Conservation (phyloP, 64 coral and sea anemone genomes). For the Dendronephthya gigantea region DNA sequence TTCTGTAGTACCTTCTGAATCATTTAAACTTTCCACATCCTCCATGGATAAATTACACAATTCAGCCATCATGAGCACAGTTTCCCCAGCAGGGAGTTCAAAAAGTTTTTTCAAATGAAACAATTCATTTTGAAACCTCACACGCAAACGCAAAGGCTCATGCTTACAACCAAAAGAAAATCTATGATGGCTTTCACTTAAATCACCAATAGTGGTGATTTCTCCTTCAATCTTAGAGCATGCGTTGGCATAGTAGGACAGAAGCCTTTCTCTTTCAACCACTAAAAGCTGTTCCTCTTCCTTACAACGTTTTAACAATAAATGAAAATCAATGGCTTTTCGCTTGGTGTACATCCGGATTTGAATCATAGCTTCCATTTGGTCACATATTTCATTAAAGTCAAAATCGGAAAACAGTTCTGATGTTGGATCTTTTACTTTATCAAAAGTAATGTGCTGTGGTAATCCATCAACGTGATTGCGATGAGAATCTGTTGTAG, state of each 20-base stretch:
- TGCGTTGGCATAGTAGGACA: background rate
- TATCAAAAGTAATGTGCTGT: background rate
- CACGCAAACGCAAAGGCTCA: background rate
- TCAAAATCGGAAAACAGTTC: background rate
- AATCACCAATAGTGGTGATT: background rate
- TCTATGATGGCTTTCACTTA: background rate
- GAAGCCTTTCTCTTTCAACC: background rate
- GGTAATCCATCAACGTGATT: background rate
- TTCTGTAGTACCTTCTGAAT: background rate
- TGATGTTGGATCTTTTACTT: constrained; percentile 4
- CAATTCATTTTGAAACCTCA: background rate
- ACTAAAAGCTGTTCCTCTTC: background rate
- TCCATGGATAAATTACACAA: background rate
- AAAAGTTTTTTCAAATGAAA: background rate
- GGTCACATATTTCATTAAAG: background rate
- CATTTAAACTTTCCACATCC: background rate
- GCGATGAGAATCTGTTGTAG: background rate
- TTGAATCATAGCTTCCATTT: background rate
- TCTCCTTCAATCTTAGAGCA: background rate
- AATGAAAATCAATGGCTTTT: background rate
- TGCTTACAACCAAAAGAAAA: background rate
- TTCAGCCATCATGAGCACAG: background rate
- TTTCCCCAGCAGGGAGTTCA: background rate
- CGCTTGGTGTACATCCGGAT: background rate
- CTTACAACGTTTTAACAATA: background rate